Conservation (phyloP, 1,140 invertebrate genomes). For the Apis cerana region DNA sequence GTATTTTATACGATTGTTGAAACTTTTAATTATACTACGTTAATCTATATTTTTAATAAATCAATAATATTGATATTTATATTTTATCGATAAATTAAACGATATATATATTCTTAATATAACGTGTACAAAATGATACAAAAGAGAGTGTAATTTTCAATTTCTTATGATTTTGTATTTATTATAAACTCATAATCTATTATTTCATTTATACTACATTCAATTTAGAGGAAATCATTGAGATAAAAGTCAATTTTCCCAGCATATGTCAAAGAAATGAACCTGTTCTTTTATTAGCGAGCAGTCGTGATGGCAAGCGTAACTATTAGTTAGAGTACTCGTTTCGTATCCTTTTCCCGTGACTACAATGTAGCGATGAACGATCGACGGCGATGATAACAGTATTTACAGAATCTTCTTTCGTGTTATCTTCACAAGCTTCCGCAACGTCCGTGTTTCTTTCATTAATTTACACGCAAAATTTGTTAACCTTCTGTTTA, state of each 20-base stretch:
- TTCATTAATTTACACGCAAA: conserved; percentile 29
- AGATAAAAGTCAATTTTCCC: background rate
- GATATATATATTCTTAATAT: too few relatives aligned
- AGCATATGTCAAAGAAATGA: background rate
- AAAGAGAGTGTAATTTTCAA: background rate
- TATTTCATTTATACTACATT: background rate
- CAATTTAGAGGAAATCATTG: background rate
- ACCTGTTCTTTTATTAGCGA: conserved; percentile 8
- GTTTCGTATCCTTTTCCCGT: conserved; percentile 42
- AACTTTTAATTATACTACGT: background rate
- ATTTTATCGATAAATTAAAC: background rate
- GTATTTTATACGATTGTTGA: background rate
- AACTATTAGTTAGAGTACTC: conserved; percentile 27
- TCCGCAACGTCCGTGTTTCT: conserved; percentile 63
- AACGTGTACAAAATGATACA: too few relatives aligned
- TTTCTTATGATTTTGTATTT: background rate
- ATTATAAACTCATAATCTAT: too few relatives aligned
- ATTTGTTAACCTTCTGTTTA: conserved; percentile 40
- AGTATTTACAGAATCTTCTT: conserved; percentile 59
- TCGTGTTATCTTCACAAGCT: conserved; percentile 56
- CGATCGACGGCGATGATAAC: conserved; percentile 54
- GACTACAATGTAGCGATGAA: conserved; percentile 51
- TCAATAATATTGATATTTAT: too few relatives aligned
- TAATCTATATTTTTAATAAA: background rate
- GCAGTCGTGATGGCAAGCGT: conserved; percentile 26